These are phyloP conservation scores for Drosophila vallismaia DNA, from an alignment of 2,888 invertebrate species.

Conservation along the genomic window DNA sequence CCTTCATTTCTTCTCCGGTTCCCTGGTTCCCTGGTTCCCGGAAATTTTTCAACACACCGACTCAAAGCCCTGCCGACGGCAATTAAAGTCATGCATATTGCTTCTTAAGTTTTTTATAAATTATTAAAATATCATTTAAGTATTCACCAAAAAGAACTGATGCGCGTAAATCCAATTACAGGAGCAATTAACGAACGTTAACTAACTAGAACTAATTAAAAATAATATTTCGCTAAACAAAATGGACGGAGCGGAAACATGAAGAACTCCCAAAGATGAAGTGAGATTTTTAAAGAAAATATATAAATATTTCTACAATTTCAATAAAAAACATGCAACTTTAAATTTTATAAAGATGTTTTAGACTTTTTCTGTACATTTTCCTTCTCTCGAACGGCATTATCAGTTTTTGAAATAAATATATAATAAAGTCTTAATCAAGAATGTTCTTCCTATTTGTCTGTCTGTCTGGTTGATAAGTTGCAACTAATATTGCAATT, in stretches of 20 bases:
- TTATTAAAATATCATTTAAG: constrained; percentile 67
- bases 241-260: constrained; percentile 33
- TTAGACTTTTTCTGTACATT: too few species aligned
- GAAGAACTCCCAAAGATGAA: not conserved
- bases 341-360: too few species aligned
- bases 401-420: constrained; percentile 14
- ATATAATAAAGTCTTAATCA: not conserved
- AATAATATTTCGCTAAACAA: constrained; percentile 66
- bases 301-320: too few species aligned
- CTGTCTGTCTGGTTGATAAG: constrained; percentile 38
- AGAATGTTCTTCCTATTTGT: constrained; percentile 25
- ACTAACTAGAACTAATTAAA: constrained; percentile 82
- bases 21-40: constrained; percentile 41
- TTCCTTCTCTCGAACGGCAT: not conserved
- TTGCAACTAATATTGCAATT: constrained; percentile 32
- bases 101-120: constrained; percentile 49
- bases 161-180: constrained; percentile 81
- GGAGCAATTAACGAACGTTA: constrained; percentile 81
- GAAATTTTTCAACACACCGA: constrained; percentile 53
- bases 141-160: constrained; percentile 64
- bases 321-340: not conserved
- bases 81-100: constrained; percentile 48
- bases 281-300: not conserved
- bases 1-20: constrained; percentile 23
- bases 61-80: constrained; percentile 46